phyloP scores from a whole-genome alignment of 2,113 vertebrate genomes.

The Carollia perspicillata region DNA sequence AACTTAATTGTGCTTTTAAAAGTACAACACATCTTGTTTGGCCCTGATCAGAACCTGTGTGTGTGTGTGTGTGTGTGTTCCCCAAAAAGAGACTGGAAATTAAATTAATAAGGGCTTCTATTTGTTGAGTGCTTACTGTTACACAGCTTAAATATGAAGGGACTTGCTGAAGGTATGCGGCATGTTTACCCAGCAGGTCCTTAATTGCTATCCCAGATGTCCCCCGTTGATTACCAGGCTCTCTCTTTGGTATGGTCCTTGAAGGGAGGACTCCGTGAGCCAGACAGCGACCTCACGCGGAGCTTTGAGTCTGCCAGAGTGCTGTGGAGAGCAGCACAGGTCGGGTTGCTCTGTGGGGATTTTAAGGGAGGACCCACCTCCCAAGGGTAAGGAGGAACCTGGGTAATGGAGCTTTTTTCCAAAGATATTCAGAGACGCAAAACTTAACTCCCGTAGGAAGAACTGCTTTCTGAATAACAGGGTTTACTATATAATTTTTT shows the following conservation, averaged over 20 bases:
- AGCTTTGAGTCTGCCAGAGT: background rate
- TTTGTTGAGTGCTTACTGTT: background rate
- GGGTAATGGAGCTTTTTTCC: background rate
- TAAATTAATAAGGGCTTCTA: background rate
- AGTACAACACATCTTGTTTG: background rate
- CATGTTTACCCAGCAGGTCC: background rate
- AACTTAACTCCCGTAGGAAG: background rate
- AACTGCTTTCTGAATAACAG: background rate
- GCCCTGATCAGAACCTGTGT: background rate
- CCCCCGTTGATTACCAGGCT: background rate
- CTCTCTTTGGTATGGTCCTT: background rate
- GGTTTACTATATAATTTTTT: background rate
- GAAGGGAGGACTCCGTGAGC: background rate
- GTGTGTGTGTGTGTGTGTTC: background rate
- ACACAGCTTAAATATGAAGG: background rate
- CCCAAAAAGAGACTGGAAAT: background rate
- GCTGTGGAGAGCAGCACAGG: background rate
- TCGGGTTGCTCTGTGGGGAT: background rate
- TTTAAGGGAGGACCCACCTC: background rate
- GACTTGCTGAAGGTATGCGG: background rate
- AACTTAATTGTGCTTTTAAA: background rate
- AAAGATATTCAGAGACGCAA: background rate
- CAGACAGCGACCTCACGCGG: background rate
- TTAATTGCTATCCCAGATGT: background rate
- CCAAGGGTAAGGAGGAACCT: background rate